Evolutionary conservation across 2,113 vertebrate species (phyloP), one percentile per base, ranked within the genome.

Genomic region (Eudyptes chrysolophus): DNA sequence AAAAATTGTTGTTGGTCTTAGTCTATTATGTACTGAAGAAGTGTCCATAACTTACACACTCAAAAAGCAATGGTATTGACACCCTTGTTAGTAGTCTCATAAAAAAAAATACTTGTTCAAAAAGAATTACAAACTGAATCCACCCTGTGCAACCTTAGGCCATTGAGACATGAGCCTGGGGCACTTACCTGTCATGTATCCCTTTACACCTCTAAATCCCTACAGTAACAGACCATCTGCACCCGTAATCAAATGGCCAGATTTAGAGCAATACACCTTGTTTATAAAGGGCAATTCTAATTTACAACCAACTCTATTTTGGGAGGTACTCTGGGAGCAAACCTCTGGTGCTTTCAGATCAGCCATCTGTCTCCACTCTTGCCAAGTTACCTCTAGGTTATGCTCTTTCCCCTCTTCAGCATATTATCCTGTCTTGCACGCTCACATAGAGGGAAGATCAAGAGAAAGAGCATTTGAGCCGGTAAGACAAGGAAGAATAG

Each of bases 251-350:
- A 96, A 74, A 93, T 70, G 93, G 74, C 68, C 72, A 94, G 86
- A 81, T 94, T 94, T 94, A 94, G 68, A 95, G 65, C 51, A 75
- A 48, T 82, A 51, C 42, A 77, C 92, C 58, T 94, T 96, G 78
- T 95, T 97, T 95, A 96, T 96, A 96, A 96, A 96, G 93, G 94
- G 84, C 78, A 96, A 51, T 88, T 96, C 94, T 97, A 97, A 96
- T 97, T 97, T 96, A 96, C 91, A 96, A 70, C 51, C 25, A 64
- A 7, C 42, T 83, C 81, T 97, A 74, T 97, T 96, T 97, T 90
- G 60, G 79, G 93, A 95, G n/a, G 38, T 92, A 93, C 21, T 87
- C 84, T 83, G 84, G 87, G 95, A 96, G 42, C 3, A 93, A 95
- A 93, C 75, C 81, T 93, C 84, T 95, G 66, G 88, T 95, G 75